These are phyloP conservation scores for Trichogramma evanescens DNA, from an alignment of 2,888 invertebrate genomes.

Conservation along the genomic window DNA sequence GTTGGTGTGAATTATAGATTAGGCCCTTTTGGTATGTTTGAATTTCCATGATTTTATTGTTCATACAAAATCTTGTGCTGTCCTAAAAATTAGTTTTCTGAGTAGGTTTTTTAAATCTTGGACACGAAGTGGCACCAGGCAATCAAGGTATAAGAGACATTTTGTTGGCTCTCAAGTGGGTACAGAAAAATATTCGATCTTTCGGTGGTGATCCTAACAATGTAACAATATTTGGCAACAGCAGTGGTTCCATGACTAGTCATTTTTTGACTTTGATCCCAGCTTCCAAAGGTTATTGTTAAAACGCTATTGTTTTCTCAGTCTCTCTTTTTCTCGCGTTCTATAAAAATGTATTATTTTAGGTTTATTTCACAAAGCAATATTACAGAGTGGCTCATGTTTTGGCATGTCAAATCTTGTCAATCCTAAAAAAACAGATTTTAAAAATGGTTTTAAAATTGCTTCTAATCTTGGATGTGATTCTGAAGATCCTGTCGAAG, in stretches of 20 bases:
- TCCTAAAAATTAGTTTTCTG: not conserved
- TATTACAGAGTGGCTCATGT: conserved; percentile 29
- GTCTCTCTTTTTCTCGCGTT: not conserved
- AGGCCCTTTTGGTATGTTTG: conserved; percentile 24
- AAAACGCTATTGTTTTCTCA: not conserved
- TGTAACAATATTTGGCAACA: conserved; percentile 33
- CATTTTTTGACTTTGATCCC: conserved; percentile 30
- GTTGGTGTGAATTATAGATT: conserved; percentile 28
- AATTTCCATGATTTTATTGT: not conserved
- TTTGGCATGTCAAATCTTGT: conserved; percentile 15
- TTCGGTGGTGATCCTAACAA: conserved; percentile 36
- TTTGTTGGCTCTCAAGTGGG: conserved; percentile 32
- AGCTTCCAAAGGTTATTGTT: conserved; percentile 27
- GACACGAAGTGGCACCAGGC: conserved; percentile 29
- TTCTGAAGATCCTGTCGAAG: conserved; percentile 26
- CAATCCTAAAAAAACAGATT: not conserved
- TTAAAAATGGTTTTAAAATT: conserved; percentile 19
- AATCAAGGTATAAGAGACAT: conserved; percentile 36
- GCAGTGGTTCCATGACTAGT: conserved; percentile 26
- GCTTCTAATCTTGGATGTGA: conserved; percentile 24
- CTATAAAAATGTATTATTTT: not conserved
- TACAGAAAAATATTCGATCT: conserved; percentile 30
- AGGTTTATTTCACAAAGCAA: conserved; percentile 36
- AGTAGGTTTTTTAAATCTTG: conserved; percentile 34
- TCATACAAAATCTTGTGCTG: not conserved